These are phyloP conservation scores for Oryzias sinensis DNA, from an alignment of 2,797 vertebrate species.

Conservation along the genomic window DNA sequence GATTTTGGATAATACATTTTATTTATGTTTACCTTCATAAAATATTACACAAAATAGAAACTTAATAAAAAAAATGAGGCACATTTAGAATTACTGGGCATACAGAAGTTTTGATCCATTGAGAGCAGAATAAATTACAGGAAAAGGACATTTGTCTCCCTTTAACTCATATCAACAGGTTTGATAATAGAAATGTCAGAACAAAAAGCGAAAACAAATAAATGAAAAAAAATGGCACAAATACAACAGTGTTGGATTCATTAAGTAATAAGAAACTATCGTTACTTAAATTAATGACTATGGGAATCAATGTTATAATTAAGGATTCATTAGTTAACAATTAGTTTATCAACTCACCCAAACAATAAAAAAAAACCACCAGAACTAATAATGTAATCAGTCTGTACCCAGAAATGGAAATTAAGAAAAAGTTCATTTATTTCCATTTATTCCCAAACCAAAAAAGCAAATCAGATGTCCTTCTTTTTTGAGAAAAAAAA, in stretches of 20 bases:
- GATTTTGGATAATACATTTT: slow-evolving; percentile 39
- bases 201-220: slow-evolving; percentile 8
- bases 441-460: too few species aligned
- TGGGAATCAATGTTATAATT: too few species aligned
- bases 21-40: slow-evolving; percentile 33
- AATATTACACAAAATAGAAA: slow-evolving; percentile 62
- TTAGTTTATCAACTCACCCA: slow-evolving; percentile 1
- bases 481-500: too few species aligned
- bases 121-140: slow-evolving; percentile 42
- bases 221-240: slow-evolving; percentile 42
- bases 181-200: background rate
- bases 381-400: slow-evolving; percentile 5
- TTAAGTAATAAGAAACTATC: background rate
- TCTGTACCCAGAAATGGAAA: background rate
- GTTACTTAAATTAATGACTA: too few species aligned
- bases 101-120: slow-evolving; percentile 33
- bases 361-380: background rate
- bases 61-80: slow-evolving; percentile 72
- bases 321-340: background rate
- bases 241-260: slow-evolving; percentile 14
- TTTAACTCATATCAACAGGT: slow-evolving; percentile 40
- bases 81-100: slow-evolving; percentile 54
- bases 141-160: slow-evolving; percentile 7
- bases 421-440: too few species aligned
- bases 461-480: too few species aligned